These are phyloP conservation scores for Zaprionus taronus DNA, from an alignment of 1,140 invertebrate species.

Conservation along the genomic window DNA sequence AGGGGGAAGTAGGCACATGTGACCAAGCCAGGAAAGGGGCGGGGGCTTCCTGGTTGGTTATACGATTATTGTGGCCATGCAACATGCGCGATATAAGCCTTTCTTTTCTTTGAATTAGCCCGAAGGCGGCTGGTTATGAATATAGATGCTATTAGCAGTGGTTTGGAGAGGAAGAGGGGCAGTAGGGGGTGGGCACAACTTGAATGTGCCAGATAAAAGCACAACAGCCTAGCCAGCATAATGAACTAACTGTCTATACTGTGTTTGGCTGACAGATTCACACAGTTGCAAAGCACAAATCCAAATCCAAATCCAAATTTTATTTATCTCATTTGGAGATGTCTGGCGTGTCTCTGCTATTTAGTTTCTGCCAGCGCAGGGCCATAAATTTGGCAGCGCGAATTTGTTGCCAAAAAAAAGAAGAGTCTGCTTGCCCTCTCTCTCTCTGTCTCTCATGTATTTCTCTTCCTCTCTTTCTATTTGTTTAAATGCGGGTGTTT, in stretches of 20 bases:
- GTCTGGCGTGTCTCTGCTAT: background rate
- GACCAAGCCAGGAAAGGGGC: background rate
- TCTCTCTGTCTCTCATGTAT: background rate
- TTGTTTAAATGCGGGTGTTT: conserved; percentile 28
- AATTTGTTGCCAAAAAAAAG: conserved; percentile 28
- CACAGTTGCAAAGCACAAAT: background rate
- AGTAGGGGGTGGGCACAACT: background rate
- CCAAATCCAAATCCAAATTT: background rate
- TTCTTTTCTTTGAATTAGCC: conserved; percentile 11
- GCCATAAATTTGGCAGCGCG: background rate
- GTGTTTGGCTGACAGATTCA: background rate
- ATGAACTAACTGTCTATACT: background rate
- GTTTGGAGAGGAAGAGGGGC: background rate
- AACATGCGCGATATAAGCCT: conserved; percentile 14
- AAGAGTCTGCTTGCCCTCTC: background rate
- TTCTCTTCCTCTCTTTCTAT: background rate
- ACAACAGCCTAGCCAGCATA: background rate
- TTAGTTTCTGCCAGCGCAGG: background rate
- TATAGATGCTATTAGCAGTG: conserved; percentile 21
- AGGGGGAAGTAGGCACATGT: conserved; percentile 21
- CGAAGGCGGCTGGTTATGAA: conserved; percentile 14
- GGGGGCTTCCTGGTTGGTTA: background rate
- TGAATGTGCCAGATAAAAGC: background rate
- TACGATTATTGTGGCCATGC: conserved; percentile 22
- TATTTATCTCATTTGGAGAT: background rate